Percentiles rank a stretch among this genome's conserved stretches.
phyloP scores from a whole-genome alignment of 92 coral and sea anemone genomes.

The Galaxea fascicularis region DNA sequence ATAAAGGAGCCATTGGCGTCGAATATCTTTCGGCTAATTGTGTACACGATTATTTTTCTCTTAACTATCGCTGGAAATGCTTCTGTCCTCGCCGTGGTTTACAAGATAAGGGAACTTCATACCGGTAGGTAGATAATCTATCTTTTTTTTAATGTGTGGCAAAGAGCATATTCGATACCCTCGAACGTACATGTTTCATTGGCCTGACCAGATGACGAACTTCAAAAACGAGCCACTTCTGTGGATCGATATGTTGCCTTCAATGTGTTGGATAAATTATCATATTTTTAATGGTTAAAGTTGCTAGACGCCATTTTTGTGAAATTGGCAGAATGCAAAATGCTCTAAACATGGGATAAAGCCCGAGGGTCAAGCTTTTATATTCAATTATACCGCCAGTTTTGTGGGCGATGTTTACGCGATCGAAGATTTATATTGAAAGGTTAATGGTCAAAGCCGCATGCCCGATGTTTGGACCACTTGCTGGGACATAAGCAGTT shows the following conservation, averaged over 20 bases:
- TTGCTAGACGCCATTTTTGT: neutral
- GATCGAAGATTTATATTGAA: neutral
- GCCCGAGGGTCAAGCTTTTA: neutral
- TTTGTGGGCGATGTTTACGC: neutral
- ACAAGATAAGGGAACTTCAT: conserved; percentile 70
- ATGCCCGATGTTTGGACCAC: neutral
- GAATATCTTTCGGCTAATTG: conserved; percentile 66
- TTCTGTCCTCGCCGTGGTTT: conserved; percentile 66
- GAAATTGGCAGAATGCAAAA: neutral
- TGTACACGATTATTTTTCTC: conserved; percentile 68
- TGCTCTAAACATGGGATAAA: neutral
- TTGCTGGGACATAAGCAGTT: neutral
- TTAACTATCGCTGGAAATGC: conserved; percentile 61
- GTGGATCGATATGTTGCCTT: neutral
- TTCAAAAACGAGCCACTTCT: neutral
- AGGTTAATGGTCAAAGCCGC: neutral
- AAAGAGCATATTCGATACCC: neutral
- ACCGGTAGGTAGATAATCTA: conserved; percentile 51
- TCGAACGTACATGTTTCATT: neutral
- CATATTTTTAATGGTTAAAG: conserved; percentile 13
- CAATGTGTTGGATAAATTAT: conserved; percentile 22
- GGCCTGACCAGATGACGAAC: neutral
- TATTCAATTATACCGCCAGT: neutral
- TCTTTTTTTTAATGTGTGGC: neutral
- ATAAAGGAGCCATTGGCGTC: conserved; percentile 68